Conservation (phyloP, 2,797 vertebrate genomes). For the Vultur gryphus region DNA sequence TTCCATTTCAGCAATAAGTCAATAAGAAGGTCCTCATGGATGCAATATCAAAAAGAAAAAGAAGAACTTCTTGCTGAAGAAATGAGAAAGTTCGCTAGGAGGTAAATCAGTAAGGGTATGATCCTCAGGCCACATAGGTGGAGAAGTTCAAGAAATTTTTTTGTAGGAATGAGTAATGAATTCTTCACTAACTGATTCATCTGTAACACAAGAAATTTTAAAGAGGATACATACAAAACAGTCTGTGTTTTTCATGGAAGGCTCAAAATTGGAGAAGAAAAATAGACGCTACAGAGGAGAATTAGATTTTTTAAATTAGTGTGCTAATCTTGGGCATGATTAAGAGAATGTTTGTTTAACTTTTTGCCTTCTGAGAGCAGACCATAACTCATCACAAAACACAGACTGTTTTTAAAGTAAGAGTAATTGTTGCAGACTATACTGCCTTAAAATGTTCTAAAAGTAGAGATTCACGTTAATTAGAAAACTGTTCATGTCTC, state of each 20-base stretch:
- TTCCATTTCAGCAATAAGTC: neutral
- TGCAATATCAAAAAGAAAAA: neutral
- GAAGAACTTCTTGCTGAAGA: neutral
- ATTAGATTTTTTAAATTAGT: neutral
- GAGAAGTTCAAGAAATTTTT: neutral
- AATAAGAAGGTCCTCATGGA: neutral
- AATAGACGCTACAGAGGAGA: neutral
- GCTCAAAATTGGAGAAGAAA: neutral
- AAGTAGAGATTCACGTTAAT: neutral
- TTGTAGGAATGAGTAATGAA: conserved; percentile 20
- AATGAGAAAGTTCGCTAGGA: neutral
- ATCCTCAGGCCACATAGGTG: neutral
- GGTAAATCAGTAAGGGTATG: neutral
- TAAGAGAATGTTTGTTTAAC: neutral
- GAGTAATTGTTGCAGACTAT: neutral
- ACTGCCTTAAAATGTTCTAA: neutral
- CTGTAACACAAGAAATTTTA: conserved; percentile 10
- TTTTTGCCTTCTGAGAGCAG: neutral
- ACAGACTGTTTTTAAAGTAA: neutral
- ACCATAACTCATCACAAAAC: neutral
- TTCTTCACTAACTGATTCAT: conserved; percentile 52
- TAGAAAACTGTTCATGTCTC: neutral
- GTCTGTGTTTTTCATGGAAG: neutral
- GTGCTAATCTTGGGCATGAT: neutral
- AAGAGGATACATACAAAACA: neutral